Conservation (phyloP, 2,113 vertebrate genomes). For the Alethe diademata region DNA sequence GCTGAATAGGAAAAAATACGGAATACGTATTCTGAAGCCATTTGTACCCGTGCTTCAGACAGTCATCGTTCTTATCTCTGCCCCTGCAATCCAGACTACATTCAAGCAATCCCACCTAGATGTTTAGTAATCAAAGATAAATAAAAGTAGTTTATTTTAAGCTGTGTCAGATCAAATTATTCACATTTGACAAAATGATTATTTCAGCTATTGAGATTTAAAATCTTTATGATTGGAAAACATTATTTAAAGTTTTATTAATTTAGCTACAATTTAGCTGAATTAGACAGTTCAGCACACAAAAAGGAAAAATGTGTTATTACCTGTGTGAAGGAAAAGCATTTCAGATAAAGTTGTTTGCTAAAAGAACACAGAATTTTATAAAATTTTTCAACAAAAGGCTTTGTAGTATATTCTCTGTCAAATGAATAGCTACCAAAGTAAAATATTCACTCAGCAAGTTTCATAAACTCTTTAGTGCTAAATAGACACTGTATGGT, state of each 20-base stretch:
- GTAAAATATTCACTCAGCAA: background rate
- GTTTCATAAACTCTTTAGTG: background rate
- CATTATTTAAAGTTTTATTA: background rate
- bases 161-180: background rate
- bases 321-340: background rate
- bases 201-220: background rate
- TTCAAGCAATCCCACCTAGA: background rate
- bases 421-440: background rate
- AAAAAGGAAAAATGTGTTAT: background rate
- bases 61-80: background rate
- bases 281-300: background rate
- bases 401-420: background rate
- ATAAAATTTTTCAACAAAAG: background rate
- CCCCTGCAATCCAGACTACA: background rate
- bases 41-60: background rate
- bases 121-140: background rate
- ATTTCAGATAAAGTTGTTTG: background rate
- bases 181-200: background rate
- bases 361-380: background rate
- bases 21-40: background rate
- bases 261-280: background rate
- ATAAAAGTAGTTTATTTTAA: background rate
- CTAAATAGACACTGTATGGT: background rate
- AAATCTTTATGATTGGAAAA: background rate
- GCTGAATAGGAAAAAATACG: background rate